Base-by-base conservation (phyloP, 2,888 invertebrate species). In the Caenorhabditis sp. region DNA sequence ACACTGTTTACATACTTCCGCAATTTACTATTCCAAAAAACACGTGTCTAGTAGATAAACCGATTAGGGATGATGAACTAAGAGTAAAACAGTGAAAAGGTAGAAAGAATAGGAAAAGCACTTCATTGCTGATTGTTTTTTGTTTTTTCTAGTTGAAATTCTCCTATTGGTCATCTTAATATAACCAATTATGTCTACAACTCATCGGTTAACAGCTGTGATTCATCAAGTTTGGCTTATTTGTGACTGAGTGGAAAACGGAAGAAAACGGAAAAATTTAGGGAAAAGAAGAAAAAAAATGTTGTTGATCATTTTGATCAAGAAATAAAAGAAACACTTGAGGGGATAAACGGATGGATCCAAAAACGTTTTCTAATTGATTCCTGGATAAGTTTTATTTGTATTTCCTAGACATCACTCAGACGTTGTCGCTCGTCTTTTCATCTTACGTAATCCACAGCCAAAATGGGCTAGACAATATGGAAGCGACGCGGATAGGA, bases 381-480 rank as follows among this genome's bases (percentile, higher is more conserved):
- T 13, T 8, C 2, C 40, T n/a, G 6, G 13, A 47, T 18, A 47
- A 47, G 47, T 47, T 47, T 47, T 18, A 47, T 20, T 47, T 11
- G n/a, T 18, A 4, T 3, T n/a, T 9, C 9, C n/a, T 18, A 9
- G 47, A 18, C 47, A 47, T 18, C 47, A 40, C 47, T n/a, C 40
- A 40, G 47, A 47, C 47, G 20, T 9, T 15, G 9, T 32, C 5
- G 11, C 13, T 47, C 2, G 4, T 47, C 18, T 47, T 18, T 3
- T 18, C 47, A 18, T 47, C 47, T 18, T 18, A 18, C 47, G 47
- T 47, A 47, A 47, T 47, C 47, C 47, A 47, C 47, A 47, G 2
- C 47, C 6, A 9, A 47, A 47, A 18, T 18, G 47, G 47, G 47
- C 47, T 47, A 47, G 47, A 47, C 47, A 47, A 47, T 47, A 18